Conservation (phyloP, 2,797 vertebrate species). For the Oryzias dopingdopingensis region DNA sequence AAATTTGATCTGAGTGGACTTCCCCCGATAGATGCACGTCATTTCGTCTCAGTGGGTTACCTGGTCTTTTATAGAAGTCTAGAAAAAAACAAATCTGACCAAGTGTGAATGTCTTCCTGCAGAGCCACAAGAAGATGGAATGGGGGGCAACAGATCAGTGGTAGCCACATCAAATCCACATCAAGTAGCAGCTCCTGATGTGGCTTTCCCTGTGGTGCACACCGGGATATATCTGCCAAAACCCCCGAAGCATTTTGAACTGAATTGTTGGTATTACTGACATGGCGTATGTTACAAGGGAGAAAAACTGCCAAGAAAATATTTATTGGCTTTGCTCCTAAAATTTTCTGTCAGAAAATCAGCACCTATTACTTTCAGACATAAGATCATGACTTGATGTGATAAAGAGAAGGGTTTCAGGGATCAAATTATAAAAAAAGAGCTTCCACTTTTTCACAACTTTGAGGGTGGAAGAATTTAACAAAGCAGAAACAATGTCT, state of each 20-base stretch:
- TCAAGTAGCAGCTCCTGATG: slow-evolving; percentile 38
- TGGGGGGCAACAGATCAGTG: slow-evolving; percentile 14
- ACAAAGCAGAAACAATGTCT: too few relatives aligned
- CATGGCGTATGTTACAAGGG: too few relatives aligned
- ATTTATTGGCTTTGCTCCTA: too few relatives aligned
- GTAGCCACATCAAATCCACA: slow-evolving; percentile 29
- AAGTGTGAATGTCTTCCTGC: slow-evolving; percentile 26
- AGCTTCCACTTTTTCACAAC: too few relatives aligned
- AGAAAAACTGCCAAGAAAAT: too few relatives aligned
- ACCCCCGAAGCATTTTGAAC: slow-evolving; percentile 14
- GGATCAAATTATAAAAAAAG: too few relatives aligned
- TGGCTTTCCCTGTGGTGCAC: slow-evolving; percentile 24
- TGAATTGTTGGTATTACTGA: neutral
- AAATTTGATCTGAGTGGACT: too few relatives aligned
- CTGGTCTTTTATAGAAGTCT: slow-evolving; percentile 17
- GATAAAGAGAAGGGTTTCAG: too few relatives aligned
- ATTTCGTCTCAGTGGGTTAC: slow-evolving; percentile 6
- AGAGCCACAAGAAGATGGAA: slow-evolving; percentile 18
- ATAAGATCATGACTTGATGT: too few relatives aligned
- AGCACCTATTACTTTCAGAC: too few relatives aligned
- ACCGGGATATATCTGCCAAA: slow-evolving; percentile 31
- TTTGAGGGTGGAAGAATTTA: too few relatives aligned
- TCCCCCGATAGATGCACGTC: neutral
- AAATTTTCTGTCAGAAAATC: too few relatives aligned
- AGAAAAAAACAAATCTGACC: slow-evolving; percentile 32